These are phyloP conservation scores for Masticophis lateralis DNA, from an alignment of 2,797 vertebrate genomes.

Conservation along the genomic window DNA sequence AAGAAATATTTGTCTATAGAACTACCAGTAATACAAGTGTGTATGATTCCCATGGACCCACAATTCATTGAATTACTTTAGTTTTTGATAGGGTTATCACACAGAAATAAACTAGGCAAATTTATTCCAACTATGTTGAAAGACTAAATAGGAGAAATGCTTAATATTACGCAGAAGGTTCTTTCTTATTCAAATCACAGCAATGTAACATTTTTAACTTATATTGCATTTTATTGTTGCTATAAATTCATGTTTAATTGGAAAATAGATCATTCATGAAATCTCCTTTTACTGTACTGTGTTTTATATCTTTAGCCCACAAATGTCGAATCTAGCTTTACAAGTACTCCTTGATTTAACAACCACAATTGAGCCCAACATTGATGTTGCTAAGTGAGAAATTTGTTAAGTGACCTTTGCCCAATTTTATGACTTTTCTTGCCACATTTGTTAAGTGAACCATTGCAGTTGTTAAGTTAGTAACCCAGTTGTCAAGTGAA, in stretches of 20 bases:
- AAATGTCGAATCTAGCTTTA: slow-evolving; percentile 2
- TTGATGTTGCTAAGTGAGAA: neutral
- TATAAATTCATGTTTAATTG: slow-evolving; percentile 14
- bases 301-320: neutral
- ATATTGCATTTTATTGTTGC: slow-evolving; percentile 24
- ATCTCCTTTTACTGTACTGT: neutral
- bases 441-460: neutral
- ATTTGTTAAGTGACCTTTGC: neutral
- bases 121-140: neutral
- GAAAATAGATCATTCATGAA: slow-evolving; percentile 22
- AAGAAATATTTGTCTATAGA: neutral
- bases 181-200: slow-evolving; percentile 24
- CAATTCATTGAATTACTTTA: neutral
- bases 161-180: slow-evolving; percentile 27
- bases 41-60: neutral
- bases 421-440: neutral
- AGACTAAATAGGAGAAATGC: slow-evolving; percentile 33
- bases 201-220: slow-evolving; percentile 25
- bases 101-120: neutral
- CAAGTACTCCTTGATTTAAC: neutral
- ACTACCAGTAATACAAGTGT: neutral
- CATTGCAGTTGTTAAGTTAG: neutral
- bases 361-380: neutral
- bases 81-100: neutral
- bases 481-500: neutral